Base-by-base conservation (phyloP, 2,797 vertebrate species). In the Apogon hyalosoma region DNA sequence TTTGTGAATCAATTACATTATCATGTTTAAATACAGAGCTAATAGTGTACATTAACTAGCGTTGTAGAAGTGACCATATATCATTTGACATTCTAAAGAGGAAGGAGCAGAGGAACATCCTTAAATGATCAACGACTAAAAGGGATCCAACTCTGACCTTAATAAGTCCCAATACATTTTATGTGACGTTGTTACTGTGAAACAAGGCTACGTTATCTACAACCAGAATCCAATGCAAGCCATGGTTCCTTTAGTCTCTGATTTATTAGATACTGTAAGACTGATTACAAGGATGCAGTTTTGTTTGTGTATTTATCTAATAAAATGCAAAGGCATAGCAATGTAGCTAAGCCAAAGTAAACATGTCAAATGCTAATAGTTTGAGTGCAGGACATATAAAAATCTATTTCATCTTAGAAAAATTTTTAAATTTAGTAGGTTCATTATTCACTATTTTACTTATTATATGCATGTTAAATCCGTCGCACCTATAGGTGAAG, bases 1-100 rank as follows among this genome's bases (percentile, higher is more conserved):
- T 93, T 93, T 94, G 91, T 88, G 92, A 94, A 94, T 94, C 94
- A 95, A 90, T 92, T 93, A 94, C 90, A 93, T 93, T 93, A 90
- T 92, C 86, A 87, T 91, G 92, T 93, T 87, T 92, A 92, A 93
- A 84, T 65, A 88, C 87, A 91, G 91, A 87, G 87, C 93, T 92
- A 93, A 95, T 92, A 92, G 89, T 94, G 90, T 91, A 46, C 85
- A 87, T 88, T 87, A 92, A 92, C 86, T 50, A 55, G 80, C 61
- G 73, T 33, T 58, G 84, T 71, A 75, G 89, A 89, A 89, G 91
- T 88, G 79, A 86, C 92, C 87, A 75, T 93, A 91, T 84, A 94
- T 88, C 91, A 75, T 83, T 86, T 77, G 69, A 85, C 72, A 75
- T 83, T 85, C 71, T 76, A 71, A 79, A 80, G 79, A 79, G 75